Conservation (phyloP, 2,113 vertebrate genomes). For the rat (Rattus norvegicus) region DNA sequence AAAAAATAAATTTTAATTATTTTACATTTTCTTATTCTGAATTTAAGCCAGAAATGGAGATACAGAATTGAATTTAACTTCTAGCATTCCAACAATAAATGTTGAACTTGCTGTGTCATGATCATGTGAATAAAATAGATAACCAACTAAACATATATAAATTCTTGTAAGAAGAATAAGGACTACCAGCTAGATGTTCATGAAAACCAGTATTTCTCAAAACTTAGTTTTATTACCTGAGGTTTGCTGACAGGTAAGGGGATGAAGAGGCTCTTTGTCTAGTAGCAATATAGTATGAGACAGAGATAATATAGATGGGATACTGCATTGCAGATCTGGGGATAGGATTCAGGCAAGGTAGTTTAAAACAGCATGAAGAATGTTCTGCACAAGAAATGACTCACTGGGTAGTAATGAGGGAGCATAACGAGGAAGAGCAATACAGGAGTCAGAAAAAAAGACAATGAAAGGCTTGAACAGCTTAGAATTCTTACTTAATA, state of each 20-base stretch:
- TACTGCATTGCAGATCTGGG: not conserved
- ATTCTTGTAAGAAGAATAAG: not conserved
- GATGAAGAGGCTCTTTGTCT: not conserved
- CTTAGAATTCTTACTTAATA: constrained; percentile 16
- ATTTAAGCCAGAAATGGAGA: not conserved
- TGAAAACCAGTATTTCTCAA: not conserved
- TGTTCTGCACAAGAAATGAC: not conserved
- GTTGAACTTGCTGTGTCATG: not conserved
- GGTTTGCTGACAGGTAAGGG: not conserved
- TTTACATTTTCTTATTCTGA: not conserved
- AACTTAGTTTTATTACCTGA: not conserved
- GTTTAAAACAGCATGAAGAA: not conserved
- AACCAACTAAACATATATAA: not conserved
- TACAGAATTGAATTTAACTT: not conserved
- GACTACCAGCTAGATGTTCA: not conserved
- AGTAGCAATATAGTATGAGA: not conserved
- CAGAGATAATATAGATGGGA: not conserved
- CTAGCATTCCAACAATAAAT: not conserved
- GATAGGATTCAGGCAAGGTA: not conserved
- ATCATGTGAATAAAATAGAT: not conserved
- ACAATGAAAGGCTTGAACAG: not conserved
- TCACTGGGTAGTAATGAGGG: not conserved
- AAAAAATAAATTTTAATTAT: not conserved
- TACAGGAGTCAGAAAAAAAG: not conserved
- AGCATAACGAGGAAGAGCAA: not conserved